phyloP scores from a whole-genome alignment of 2,113 vertebrate genomes.

The Poeciliopsis occidentalis region DNA sequence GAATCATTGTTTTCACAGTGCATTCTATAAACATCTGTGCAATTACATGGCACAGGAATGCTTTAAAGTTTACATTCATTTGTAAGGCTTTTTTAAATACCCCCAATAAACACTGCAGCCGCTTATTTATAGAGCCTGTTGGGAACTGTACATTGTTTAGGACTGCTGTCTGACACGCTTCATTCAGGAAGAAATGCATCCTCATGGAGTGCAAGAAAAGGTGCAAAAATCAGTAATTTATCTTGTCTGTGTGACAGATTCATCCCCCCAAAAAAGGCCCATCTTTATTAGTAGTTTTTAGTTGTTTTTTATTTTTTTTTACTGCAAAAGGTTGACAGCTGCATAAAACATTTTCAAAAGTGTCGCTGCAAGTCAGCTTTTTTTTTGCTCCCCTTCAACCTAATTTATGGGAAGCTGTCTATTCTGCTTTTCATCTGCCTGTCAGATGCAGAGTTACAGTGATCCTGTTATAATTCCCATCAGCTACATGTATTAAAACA shows the following conservation, averaged over 20 bases:
- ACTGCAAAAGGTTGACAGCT: neutral
- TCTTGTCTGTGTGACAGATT: neutral
- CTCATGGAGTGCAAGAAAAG: neutral
- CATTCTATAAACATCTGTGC: no score
- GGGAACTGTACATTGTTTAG: neutral
- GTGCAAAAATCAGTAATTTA: neutral
- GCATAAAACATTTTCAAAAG: neutral
- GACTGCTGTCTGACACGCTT: neutral
- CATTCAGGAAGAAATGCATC: conserved; percentile 1
- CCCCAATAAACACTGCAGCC: conserved; percentile 4
- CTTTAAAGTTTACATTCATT: conserved; percentile 15
- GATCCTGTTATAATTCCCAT: neutral
- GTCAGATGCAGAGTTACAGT: neutral
- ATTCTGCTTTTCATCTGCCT: neutral
- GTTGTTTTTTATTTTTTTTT: neutral
- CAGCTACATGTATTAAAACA: neutral
- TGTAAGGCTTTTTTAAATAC: conserved; percentile 12
- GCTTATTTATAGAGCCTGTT: conserved; percentile 14
- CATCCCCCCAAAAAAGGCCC: neutral
- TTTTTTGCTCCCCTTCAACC: neutral
- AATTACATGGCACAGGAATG: neutral
- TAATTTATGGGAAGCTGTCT: neutral
- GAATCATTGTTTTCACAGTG: no score
- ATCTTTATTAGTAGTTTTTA: neutral
- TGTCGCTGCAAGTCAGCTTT: neutral